Evolutionary conservation across 2,113 vertebrate species (phyloP).

Genomic region (Gymnarchus niloticus): DNA sequence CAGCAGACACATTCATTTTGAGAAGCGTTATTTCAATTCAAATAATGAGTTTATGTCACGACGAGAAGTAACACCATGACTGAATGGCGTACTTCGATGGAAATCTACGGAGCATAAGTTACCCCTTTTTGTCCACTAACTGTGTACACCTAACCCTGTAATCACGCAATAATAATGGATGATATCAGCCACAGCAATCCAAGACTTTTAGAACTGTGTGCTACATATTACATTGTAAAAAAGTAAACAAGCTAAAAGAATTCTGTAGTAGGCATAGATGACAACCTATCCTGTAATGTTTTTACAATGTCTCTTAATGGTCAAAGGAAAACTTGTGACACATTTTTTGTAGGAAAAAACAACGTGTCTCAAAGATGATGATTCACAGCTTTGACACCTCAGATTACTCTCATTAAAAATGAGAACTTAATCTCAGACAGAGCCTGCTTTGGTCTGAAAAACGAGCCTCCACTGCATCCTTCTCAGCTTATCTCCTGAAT

Average conservation of each 20-base stretch:
- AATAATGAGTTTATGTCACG: neutral
- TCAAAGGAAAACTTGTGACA: neutral
- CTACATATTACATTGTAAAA: neutral
- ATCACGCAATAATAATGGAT: neutral
- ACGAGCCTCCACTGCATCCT: neutral
- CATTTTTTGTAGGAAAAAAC: too few relatives aligned
- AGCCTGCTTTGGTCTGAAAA: neutral
- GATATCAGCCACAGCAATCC: neutral
- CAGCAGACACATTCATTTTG: neutral
- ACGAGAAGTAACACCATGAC: too few relatives aligned
- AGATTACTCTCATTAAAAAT: neutral
- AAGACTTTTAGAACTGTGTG: neutral
- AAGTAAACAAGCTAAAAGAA: neutral
- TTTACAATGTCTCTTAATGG: neutral
- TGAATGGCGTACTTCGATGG: too few relatives aligned
- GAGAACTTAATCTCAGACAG: neutral
- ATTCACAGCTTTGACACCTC: too few relatives aligned
- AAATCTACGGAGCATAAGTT: neutral
- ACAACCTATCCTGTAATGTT: neutral
- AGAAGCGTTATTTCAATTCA: neutral
- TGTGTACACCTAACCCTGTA: neutral
- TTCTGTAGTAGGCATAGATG: neutral
- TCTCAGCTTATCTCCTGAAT: neutral
- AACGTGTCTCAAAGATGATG: neutral
- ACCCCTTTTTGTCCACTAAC: neutral